phyloP scores from a whole-genome alignment of 2,888 invertebrate genomes.

The Phengaris alcon region DNA sequence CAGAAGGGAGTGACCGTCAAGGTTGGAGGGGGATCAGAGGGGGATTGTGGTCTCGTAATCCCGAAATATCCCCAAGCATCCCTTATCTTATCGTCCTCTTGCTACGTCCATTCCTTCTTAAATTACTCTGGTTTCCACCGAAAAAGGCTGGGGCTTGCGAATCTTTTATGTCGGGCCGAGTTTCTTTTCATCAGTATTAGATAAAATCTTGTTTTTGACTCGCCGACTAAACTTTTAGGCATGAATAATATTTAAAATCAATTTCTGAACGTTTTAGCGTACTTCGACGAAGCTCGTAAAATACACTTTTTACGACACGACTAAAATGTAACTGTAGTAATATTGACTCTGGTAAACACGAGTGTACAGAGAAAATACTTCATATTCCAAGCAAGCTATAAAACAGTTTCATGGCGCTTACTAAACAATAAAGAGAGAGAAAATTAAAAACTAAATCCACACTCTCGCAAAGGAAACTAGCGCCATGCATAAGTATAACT shows the following conservation, averaged over 20 bases:
- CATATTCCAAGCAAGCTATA: background rate
- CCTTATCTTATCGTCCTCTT: background rate
- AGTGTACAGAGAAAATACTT: background rate
- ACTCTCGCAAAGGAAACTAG: slow-evolving; percentile 34
- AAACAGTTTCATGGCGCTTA: background rate
- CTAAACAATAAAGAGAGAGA: background rate
- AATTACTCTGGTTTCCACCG: background rate
- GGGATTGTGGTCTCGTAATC: background rate
- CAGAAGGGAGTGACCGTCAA: background rate
- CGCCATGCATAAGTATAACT: slow-evolving; percentile 45
- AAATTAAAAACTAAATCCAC: slow-evolving; percentile 1
- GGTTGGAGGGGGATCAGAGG: background rate
- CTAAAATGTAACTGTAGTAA: slow-evolving; percentile 1
- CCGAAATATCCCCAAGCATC: background rate
- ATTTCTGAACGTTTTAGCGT: background rate
- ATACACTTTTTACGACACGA: background rate
- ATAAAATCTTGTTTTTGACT: no score
- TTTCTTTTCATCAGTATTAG: background rate
- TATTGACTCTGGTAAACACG: background rate
- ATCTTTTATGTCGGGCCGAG: background rate
- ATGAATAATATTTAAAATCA: background rate
- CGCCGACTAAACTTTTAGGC: no score
- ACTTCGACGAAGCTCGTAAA: background rate
- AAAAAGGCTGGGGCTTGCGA: background rate
- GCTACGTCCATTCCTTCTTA: background rate